Evolutionary conservation across 2,797 vertebrate genomes (phyloP).

Genomic region (Catamblyrhynchus diadema): DNA sequence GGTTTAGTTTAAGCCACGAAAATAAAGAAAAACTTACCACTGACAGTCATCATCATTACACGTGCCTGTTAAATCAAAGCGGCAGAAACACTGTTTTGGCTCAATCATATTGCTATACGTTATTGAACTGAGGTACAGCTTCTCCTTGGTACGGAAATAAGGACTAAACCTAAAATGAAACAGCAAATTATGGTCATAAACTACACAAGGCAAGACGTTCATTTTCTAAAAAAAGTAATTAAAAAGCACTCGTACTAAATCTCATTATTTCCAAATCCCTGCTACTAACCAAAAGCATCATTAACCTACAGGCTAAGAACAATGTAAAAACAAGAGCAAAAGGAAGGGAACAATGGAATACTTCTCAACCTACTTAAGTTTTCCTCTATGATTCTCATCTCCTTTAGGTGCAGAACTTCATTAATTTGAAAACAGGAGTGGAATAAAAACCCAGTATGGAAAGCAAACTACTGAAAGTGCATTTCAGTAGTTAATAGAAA

Average conservation of each 20-base stretch:
- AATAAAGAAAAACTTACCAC: conserved; percentile 80
- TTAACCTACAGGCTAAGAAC: background rate
- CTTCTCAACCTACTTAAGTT: background rate
- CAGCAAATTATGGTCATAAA: background rate
- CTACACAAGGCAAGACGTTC: background rate
- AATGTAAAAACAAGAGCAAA: background rate
- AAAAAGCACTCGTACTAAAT: background rate
- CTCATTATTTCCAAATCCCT: background rate
- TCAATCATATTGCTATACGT: conserved; percentile 89
- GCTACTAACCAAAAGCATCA: background rate
- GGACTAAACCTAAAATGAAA: conserved; percentile 88
- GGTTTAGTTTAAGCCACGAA: background rate
- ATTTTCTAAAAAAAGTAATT: background rate
- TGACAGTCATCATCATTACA: conserved; percentile 94
- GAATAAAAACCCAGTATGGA: background rate
- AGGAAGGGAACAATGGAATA: background rate
- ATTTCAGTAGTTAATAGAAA: background rate
- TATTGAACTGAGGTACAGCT: conserved; percentile 89
- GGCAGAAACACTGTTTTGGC: conserved; percentile 89
- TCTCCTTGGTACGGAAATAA: conserved; percentile 96
- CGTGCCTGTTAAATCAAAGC: conserved; percentile 93
- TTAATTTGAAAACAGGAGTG: background rate
- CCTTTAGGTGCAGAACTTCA: background rate
- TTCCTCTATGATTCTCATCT: background rate
- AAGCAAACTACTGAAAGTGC: background rate